Conservation (phyloP, 23 tunicate genomes). For the Halocynthia roretzi region DNA sequence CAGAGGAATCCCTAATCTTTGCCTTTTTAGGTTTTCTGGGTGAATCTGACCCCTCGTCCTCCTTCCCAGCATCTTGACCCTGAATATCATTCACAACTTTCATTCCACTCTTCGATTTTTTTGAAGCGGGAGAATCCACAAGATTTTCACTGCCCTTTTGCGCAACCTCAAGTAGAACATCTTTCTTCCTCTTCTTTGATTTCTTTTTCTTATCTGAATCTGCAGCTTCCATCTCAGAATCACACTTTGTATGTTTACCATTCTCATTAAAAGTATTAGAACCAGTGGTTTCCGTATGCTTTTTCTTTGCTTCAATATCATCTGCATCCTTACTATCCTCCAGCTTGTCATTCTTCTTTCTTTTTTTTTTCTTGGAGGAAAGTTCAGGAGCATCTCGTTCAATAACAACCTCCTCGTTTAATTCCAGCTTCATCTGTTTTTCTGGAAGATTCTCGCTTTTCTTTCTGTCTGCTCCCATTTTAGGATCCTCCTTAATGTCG, state of each 20-base stretch:
- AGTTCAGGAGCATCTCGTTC: not conserved
- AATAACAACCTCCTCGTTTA: not conserved
- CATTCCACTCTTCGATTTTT: too few relatives aligned
- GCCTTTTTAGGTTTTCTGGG: too few relatives aligned
- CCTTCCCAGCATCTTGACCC: too few relatives aligned
- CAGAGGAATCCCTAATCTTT: too few relatives aligned
- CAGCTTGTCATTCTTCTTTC: not conserved
- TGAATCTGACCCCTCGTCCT: too few relatives aligned
- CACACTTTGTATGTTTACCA: not conserved
- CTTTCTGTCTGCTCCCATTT: not conserved
- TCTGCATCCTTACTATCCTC: not conserved
- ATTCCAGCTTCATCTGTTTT: not conserved
- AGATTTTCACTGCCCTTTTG: too few relatives aligned
- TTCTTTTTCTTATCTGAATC: not conserved
- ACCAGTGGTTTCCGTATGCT: not conserved
- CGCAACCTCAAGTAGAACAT: not conserved
- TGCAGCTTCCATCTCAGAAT: not conserved
- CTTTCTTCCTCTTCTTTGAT: not conserved
- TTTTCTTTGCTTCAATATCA: not conserved
- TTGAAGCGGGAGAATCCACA: too few relatives aligned
- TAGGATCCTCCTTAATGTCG: not conserved
- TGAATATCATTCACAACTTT: too few relatives aligned
- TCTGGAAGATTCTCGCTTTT: not conserved
- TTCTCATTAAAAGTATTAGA: not conserved
- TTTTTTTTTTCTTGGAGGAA: constrained; percentile 6